Conservation (phyloP, 2,113 vertebrate species). For the Polypterus bichir region DNA sequence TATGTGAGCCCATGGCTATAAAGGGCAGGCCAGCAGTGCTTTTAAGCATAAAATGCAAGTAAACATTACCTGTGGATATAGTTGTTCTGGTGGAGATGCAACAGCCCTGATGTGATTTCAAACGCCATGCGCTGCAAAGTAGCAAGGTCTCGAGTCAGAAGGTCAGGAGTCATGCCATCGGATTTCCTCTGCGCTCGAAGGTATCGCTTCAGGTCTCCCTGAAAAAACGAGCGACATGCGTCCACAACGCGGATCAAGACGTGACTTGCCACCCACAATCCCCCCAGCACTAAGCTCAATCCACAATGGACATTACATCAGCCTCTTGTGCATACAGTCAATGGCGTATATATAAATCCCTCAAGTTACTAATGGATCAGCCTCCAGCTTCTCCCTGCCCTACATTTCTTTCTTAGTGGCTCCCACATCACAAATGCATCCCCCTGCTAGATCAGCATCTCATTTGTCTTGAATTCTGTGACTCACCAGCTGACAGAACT, state of each 20-base stretch:
- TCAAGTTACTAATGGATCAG: too few relatives aligned
- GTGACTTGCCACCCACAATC: background rate
- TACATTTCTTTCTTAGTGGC: too few relatives aligned
- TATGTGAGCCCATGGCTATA: too few relatives aligned
- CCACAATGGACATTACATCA: too few relatives aligned
- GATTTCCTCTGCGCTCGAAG: constrained; percentile 73
- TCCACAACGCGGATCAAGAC: background rate
- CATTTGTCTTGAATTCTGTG: background rate
- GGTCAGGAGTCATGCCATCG: constrained; percentile 76
- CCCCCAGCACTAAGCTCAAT: too few relatives aligned
- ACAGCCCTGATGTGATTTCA: constrained; percentile 77
- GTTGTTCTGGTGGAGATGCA: constrained; percentile 76
- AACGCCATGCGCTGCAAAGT: constrained; percentile 83
- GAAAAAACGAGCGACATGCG: background rate
- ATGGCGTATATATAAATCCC: too few relatives aligned
- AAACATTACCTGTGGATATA: constrained; percentile 74
- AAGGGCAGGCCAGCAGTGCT: too few relatives aligned
- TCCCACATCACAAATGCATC: too few relatives aligned
- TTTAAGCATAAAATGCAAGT: too few relatives aligned
- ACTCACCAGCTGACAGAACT: constrained; percentile 83
- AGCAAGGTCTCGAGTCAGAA: constrained; percentile 65
- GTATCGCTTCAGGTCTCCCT: constrained; percentile 82
- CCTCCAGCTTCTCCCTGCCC: too few relatives aligned
- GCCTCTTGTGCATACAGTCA: too few relatives aligned
- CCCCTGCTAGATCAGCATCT: too few relatives aligned